Base-by-base conservation (phyloP, 2,113 vertebrate genomes). In the Oryzias woworae region DNA sequence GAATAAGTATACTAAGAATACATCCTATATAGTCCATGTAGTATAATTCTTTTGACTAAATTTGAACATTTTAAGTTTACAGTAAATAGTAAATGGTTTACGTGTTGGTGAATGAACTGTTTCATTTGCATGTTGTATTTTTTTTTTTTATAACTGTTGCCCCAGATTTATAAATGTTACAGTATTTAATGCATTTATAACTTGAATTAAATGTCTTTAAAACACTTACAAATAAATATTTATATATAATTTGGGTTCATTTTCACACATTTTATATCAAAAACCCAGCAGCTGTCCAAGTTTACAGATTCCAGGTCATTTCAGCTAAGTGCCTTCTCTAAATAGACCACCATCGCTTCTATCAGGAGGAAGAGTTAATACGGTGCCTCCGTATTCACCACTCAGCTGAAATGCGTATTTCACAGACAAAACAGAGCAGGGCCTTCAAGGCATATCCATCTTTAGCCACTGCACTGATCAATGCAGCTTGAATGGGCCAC, bases 401-500 rank as follows among this genome's bases (percentile, higher is more conserved):
- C 45, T 26, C 43, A 45, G 61, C 58, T 85, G 82, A 88, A 86
- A 77, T 55, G 78, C 69, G 51, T 58, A 58, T 82, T 68, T 74
- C 45, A 76, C 57, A 75, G 61, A 63, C 60, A 67, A 48, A 47
- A 48, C 61, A 54, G 49, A 69, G 36, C 36, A 36, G 36, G 68
- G 79, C 78, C 84, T 65, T 68, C 49, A 62, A 79, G 80, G 69
- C 82, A 73, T 55, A 63, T 79, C 83, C 62, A 74, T 69, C 80
- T 48, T 53, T 41, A 44, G 28, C 56, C 68, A 52, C 62, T 53
- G 60, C 70, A 80, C 53, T 57, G 71, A 86, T 87, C 75, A 78
- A 78, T 88, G 73, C 67, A 23, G 53, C 66, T 24, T 90, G 81
- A 86, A 87, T 77, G 78, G 85, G 63, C 68, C 76, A 69, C 80